phyloP scores from a whole-genome alignment of 2,113 vertebrate species.

The Isichthys henryi region DNA sequence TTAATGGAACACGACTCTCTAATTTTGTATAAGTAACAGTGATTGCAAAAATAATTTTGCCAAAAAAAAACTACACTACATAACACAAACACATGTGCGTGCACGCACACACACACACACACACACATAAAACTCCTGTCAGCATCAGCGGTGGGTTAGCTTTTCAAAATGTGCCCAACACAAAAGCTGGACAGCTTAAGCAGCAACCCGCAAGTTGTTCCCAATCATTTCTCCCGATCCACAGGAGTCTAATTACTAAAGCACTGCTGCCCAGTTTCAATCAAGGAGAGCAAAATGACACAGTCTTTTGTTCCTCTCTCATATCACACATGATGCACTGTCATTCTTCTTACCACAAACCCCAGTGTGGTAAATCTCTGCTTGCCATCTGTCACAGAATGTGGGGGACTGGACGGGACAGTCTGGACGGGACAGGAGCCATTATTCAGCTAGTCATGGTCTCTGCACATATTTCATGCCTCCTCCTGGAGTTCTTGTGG shows the following conservation, averaged over 20 bases:
- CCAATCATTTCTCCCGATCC: slow-evolving; percentile 35
- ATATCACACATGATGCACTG: slow-evolving; percentile 48
- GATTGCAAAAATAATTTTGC: slow-evolving; percentile 23
- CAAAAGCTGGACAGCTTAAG: slow-evolving; percentile 14
- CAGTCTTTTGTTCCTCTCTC: slow-evolving; percentile 42
- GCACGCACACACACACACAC: neutral
- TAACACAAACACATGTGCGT: neutral
- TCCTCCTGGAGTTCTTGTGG: slow-evolving; percentile 48
- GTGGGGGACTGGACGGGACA: slow-evolving; percentile 35
- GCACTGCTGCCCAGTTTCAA: slow-evolving; percentile 40
- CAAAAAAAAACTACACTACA: neutral
- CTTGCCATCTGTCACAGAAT: slow-evolving; percentile 54
- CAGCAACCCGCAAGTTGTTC: slow-evolving; percentile 19
- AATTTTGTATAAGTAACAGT: slow-evolving; percentile 17
- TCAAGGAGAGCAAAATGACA: slow-evolving; percentile 40
- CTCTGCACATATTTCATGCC: slow-evolving; percentile 63
- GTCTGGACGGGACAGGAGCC: slow-evolving; percentile 34
- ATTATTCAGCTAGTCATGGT: slow-evolving; percentile 61
- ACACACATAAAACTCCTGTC: neutral
- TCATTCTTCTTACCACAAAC: slow-evolving; percentile 42
- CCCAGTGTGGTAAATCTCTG: slow-evolving; percentile 40
- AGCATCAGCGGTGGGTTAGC: neutral
- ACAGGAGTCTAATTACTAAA: slow-evolving; percentile 41
- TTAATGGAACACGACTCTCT: slow-evolving; percentile 18
- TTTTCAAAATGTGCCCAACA: slow-evolving; percentile 9